Conservation (phyloP, 2,888 invertebrate species). For the Nycteola revayana region DNA sequence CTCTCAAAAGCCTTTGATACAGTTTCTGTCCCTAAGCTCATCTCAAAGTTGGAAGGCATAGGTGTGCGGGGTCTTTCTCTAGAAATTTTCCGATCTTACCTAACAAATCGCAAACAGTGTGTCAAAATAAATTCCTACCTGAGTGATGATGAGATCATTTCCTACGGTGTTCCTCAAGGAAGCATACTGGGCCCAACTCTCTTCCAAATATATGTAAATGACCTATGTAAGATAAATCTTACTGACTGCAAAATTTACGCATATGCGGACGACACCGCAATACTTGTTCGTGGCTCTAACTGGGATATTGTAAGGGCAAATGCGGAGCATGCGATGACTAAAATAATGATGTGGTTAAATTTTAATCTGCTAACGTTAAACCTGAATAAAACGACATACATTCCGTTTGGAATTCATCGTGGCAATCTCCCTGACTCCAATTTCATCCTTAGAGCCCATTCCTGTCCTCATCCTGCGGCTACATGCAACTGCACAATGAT, state of each 20-base stretch:
- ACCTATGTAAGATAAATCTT: conserved; percentile 1
- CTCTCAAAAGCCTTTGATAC: no score
- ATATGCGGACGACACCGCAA: background rate
- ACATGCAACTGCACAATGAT: no score
- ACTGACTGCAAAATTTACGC: background rate
- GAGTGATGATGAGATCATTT: background rate
- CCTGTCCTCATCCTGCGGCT: no score
- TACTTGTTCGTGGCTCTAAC: background rate
- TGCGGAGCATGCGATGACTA: background rate
- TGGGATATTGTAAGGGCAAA: background rate
- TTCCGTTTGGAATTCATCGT: background rate
- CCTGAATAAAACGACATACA: background rate
- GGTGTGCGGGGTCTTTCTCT: background rate
- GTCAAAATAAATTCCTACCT: background rate
- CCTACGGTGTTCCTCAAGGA: conserved; percentile 2
- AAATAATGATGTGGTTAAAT: background rate
- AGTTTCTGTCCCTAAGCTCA: background rate
- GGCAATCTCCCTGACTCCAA: no score
- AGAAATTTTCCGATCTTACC: background rate
- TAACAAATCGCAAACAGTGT: background rate
- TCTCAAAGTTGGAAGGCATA: background rate
- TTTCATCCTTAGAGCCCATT: no score
- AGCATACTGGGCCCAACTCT: conserved; percentile 1
- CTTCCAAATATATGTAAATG: conserved; percentile 2
- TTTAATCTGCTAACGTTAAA: background rate